These are phyloP conservation scores for Synergus gifuensis DNA, from an alignment of 2,888 invertebrate genomes.

Conservation along the genomic window DNA sequence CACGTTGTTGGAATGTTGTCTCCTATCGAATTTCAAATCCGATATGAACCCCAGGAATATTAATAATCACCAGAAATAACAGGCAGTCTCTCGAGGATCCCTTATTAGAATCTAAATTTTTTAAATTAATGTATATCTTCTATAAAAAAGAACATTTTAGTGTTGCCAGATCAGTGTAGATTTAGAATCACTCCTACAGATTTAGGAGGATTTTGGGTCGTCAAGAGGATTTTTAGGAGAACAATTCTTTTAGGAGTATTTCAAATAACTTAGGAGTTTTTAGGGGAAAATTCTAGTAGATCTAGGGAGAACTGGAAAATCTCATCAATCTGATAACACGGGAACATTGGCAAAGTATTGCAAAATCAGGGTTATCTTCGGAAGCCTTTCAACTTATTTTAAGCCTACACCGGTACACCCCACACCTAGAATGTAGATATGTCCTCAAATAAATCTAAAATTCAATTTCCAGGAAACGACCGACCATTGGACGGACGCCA, in stretches of 20 bases:
- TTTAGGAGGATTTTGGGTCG: too few relatives aligned
- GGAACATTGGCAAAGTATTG: too few relatives aligned
- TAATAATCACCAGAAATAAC: conserved; percentile 29
- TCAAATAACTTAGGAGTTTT: too few relatives aligned
- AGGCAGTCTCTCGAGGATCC: not conserved
- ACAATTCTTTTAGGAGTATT: too few relatives aligned
- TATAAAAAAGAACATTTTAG: too few relatives aligned
- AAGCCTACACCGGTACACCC: not conserved
- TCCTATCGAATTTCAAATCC: conserved; percentile 38
- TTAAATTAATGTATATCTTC: not conserved
- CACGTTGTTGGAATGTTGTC: conserved; percentile 36
- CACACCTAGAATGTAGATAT: not conserved
- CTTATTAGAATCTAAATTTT: not conserved
- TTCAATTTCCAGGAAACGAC: conserved; percentile 14
- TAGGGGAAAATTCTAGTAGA: too few relatives aligned
- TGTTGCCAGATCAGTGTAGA: not conserved
- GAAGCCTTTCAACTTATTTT: conserved; percentile 4
- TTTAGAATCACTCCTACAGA: too few relatives aligned
- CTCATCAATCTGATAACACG: too few relatives aligned
- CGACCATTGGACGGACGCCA: not conserved
- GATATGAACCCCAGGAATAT: conserved; percentile 36
- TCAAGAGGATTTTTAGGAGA: too few relatives aligned
- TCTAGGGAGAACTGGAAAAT: too few relatives aligned
- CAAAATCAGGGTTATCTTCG: not conserved
- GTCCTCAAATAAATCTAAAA: conserved; percentile 10